Conservation (phyloP, 2,888 invertebrate genomes). For the Molorchus minor region DNA sequence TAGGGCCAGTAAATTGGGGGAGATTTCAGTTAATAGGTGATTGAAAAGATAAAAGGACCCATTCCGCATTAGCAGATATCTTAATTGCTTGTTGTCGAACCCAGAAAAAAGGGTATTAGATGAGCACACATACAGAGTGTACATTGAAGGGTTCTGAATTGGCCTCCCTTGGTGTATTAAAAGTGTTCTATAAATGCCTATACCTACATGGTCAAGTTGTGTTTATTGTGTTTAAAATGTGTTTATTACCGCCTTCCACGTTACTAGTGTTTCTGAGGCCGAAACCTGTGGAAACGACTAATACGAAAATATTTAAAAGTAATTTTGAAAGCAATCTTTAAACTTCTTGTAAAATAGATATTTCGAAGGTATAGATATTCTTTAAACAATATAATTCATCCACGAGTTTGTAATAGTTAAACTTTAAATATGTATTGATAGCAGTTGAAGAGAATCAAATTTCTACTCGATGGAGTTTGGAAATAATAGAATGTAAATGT, state of each 20-base stretch:
- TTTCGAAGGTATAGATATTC: too few species aligned
- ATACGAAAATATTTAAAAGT: too few species aligned
- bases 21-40: constrained; percentile 7
- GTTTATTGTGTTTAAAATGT: not conserved
- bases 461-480: too few species aligned
- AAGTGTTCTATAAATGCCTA: not conserved
- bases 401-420: too few species aligned
- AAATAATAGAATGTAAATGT: too few species aligned
- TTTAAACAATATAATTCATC: too few species aligned
- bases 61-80: constrained; percentile 6
- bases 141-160: not conserved
- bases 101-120: not conserved
- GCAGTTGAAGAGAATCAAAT: too few species aligned
- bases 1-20: constrained; percentile 8
- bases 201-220: not conserved
- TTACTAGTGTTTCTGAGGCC: not conserved
- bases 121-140: not conserved
- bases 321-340: too few species aligned
- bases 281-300: too few species aligned
- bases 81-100: not conserved
- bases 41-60: constrained; percentile 11
- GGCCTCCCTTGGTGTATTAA: not conserved
- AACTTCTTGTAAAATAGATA: too few species aligned
- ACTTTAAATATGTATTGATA: too few species aligned
- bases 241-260: not conserved